Percentiles rank a stretch among this genome's conserved stretches.
These are phyloP conservation scores for Phasianus colchicus DNA, from an alignment of 2,113 vertebrate genomes.

Conservation along the genomic window DNA sequence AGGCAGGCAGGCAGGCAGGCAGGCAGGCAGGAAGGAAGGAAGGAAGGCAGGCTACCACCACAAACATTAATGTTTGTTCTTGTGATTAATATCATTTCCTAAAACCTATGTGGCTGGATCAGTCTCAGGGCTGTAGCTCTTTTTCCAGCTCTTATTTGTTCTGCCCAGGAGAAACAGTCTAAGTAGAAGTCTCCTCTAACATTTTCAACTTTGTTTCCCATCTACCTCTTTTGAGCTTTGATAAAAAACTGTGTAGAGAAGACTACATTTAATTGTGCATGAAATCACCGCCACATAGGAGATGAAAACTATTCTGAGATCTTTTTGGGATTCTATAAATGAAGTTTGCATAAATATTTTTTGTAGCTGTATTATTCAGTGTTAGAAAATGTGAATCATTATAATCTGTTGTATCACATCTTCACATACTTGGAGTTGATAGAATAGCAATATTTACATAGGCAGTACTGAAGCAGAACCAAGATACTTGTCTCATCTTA, in stretches of 20 bases:
- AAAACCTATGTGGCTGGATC: background rate
- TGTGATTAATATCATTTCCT: background rate
- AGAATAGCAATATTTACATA: background rate
- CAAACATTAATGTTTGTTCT: background rate
- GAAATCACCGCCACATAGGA: background rate
- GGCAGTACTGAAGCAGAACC: background rate
- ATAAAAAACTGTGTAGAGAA: background rate
- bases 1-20: background rate
- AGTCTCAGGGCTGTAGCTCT: background rate
- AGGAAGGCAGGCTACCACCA: background rate
- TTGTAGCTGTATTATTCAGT: background rate
- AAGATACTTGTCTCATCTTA: background rate
- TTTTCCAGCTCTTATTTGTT: background rate
- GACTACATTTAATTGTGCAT: background rate
- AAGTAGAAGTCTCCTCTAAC: background rate
- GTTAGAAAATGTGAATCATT: background rate
- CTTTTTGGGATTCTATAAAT: background rate
- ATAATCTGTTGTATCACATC: background rate
- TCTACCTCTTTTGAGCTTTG: background rate
- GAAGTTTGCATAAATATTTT: background rate
- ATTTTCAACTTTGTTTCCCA: background rate
- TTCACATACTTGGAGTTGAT: background rate
- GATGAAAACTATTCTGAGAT: background rate
- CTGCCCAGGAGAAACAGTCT: background rate
- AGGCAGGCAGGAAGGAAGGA: no score